Percentiles rank a stretch among this genome's conserved stretches.
phyloP scores from a whole-genome alignment of 2,113 vertebrate genomes.

The Dromiciops gliroides region DNA sequence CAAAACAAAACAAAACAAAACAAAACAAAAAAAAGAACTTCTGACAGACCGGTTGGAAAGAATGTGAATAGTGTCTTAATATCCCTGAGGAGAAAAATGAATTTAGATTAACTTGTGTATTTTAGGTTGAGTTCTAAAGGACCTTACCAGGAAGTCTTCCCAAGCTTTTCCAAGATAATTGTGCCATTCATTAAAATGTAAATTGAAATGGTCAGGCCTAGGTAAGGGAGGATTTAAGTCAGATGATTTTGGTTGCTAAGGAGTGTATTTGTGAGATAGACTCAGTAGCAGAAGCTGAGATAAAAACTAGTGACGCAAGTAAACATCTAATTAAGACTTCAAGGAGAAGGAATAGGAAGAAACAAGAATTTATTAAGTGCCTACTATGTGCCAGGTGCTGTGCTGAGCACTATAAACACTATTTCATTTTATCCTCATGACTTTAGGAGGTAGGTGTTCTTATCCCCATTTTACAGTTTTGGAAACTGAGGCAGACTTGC shows the following conservation, averaged over 20 bases:
- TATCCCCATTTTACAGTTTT: background rate
- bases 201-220: background rate
- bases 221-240: background rate
- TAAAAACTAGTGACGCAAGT: background rate
- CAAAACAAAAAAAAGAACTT: too few relatives aligned
- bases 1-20: too few relatives aligned
- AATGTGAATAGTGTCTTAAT: slow-evolving; percentile 3
- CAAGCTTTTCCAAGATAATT: slow-evolving; percentile 22
- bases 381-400: background rate
- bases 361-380: background rate
- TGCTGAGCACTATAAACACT: background rate
- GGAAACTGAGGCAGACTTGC: background rate
- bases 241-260: background rate
- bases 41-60: background rate
- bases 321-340: background rate
- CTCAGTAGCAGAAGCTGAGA: slow-evolving; percentile 31
- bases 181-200: slow-evolving; percentile 24
- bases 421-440: background rate
- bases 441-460: background rate
- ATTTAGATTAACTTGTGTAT: background rate
- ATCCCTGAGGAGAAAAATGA: background rate
- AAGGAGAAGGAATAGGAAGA: background rate
- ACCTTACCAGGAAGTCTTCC: background rate
- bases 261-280: background rate
- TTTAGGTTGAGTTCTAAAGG: background rate